phyloP scores from a whole-genome alignment of 2,888 invertebrate species.

The Oithona nana region DNA sequence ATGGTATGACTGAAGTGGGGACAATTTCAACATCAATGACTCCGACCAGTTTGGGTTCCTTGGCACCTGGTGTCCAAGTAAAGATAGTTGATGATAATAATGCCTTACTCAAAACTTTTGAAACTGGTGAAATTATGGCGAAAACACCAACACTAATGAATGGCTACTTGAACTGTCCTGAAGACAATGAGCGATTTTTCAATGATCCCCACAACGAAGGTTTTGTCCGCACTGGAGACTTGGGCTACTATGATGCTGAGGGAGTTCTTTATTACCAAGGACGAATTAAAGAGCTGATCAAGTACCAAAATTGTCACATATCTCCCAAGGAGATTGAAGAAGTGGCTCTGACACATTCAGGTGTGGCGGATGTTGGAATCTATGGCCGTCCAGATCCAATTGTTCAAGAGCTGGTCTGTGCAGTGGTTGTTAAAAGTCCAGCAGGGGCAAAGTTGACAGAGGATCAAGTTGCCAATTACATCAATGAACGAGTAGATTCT shows the following conservation, averaged over 20 bases:
- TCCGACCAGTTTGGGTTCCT: constrained; percentile 2
- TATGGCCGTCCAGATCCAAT: background rate
- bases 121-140: constrained; percentile 29
- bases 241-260: constrained; percentile 27
- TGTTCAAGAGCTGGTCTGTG: background rate
- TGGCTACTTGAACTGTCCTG: constrained; percentile 54
- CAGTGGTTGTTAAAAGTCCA: background rate
- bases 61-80: constrained; percentile 16
- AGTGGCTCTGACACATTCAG: background rate
- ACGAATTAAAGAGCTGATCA: constrained; percentile 31
- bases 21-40: background rate
- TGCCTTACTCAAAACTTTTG: constrained; percentile 21
- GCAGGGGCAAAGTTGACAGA: background rate
- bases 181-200: constrained; percentile 42
- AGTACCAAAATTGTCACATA: constrained; percentile 21
- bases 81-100: constrained; percentile 16
- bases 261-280: constrained; percentile 28
- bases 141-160: constrained; percentile 37
- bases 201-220: background rate
- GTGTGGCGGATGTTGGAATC: background rate
- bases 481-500: constrained; percentile 39
- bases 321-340: background rate
- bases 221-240: constrained; percentile 25
- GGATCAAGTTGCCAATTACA: constrained; percentile 1
- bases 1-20: background rate